A percentile compares a stretch with the other conserved stretches of the same genome.
phyloP scores from a whole-genome alignment of 2,797 vertebrate genomes.

The Phrynocephalus guinanensis region DNA sequence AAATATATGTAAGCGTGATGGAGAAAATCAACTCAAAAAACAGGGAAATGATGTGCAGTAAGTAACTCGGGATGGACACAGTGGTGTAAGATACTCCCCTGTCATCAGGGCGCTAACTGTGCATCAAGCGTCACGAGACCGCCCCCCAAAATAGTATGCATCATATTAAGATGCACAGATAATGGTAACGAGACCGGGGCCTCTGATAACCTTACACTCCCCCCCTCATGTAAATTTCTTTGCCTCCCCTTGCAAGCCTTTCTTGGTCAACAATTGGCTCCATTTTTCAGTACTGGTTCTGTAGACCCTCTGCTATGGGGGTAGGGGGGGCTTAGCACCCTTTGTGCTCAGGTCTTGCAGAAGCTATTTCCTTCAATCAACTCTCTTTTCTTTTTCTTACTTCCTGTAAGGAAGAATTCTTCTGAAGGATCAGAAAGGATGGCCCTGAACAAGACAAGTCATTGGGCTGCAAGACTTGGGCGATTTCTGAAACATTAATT shows the following conservation, averaged over 20 bases:
- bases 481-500: background rate
- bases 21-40: no score
- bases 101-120: no score
- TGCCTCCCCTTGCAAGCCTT: background rate
- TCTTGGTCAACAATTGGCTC: background rate
- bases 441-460: background rate
- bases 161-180: no score
- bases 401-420: background rate
- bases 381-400: background rate
- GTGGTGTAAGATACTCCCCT: no score
- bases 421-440: background rate
- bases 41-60: no score
- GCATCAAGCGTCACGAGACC: no score
- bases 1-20: no score
- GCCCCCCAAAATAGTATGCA: no score
- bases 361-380: background rate
- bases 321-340: background rate
- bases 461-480: background rate
- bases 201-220: no score
- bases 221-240: conserved; percentile 46
- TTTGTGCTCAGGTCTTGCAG: background rate
- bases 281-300: background rate
- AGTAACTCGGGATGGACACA: no score
- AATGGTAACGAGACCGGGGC: no score
- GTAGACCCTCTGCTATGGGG: background rate